Conservation (phyloP, 2,113 vertebrate genomes). For the Callipepla californica region DNA sequence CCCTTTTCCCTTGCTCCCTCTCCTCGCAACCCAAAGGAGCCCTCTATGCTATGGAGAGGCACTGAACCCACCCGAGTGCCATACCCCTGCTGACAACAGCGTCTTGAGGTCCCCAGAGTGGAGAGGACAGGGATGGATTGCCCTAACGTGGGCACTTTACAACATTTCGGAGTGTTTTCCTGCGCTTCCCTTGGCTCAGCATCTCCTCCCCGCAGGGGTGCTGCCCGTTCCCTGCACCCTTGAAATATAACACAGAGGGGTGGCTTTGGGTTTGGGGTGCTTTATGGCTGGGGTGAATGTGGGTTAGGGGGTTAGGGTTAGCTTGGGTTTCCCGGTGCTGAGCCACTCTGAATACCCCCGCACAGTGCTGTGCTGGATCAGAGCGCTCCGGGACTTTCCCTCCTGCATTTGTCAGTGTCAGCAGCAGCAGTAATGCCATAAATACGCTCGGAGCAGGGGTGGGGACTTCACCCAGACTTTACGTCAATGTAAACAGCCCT, state of each 20-base stretch:
- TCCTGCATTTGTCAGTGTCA: slow-evolving; percentile 72
- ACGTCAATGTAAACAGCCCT: slow-evolving; percentile 91
- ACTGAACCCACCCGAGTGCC: neutral
- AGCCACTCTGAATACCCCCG: neutral
- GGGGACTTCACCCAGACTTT: slow-evolving; percentile 84
- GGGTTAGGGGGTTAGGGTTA: too few species aligned
- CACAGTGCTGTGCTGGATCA: rapidly evolving
- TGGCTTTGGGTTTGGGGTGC: neutral
- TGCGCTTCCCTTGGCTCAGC: rapidly evolving
- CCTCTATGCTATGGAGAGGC: neutral
- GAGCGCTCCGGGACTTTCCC: neutral
- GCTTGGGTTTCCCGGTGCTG: neutral
- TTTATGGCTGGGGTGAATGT: neutral
- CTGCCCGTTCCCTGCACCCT: neutral
- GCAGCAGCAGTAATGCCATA: slow-evolving; percentile 64
- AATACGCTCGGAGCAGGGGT: slow-evolving; percentile 67
- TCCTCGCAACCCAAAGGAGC: neutral
- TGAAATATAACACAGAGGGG: neutral
- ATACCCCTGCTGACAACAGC: neutral
- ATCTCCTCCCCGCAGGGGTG: neutral
- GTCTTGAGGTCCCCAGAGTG: rapidly evolving
- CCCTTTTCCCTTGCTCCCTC: neutral
- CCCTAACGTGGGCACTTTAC: rapidly evolving
- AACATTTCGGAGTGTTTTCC: rapidly evolving
- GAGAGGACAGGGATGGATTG: neutral